Conservation (phyloP, 2,888 invertebrate genomes). For the Ligdia adustata region DNA sequence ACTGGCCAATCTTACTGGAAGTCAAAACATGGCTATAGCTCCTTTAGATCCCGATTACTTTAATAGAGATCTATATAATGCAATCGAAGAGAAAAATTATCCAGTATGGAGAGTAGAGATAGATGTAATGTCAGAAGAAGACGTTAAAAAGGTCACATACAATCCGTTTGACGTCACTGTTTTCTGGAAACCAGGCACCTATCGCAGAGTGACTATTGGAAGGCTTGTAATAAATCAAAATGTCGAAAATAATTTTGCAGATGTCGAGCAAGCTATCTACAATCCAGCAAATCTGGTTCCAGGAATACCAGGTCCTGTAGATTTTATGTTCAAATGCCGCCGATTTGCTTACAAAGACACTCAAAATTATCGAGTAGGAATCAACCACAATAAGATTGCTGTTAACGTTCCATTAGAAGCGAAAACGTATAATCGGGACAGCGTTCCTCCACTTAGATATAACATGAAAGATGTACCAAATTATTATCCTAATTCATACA, state of each 20-base stretch:
- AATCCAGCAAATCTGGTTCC: conserved; percentile 56
- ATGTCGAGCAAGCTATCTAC: conserved; percentile 79
- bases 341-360: conserved; percentile 81
- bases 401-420: conserved; percentile 44
- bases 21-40: conserved; percentile 85
- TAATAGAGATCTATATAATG: conserved; percentile 89
- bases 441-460: conserved; percentile 39
- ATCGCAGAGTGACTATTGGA: conserved; percentile 54
- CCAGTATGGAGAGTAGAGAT: conserved; percentile 64
- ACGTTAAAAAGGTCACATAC: conserved; percentile 52
- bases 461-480: conserved; percentile 46
- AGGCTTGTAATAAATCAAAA: conserved; percentile 54
- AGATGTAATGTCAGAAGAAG: conserved; percentile 54
- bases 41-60: conserved; percentile 91
- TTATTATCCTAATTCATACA: conserved; percentile 51
- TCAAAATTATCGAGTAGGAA: conserved; percentile 62
- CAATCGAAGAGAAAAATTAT: conserved; percentile 29
- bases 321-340: conserved; percentile 78
- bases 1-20: conserved; percentile 87
- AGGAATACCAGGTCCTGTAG: conserved; percentile 80
- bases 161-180: conserved; percentile 63
- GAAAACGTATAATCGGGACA: conserved; percentile 47
- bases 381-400: conserved; percentile 46
- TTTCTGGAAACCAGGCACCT: conserved; percentile 65
- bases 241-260: conserved; percentile 72